These are phyloP conservation scores for Dromius quadrimaculatus DNA, from an alignment of 2,888 invertebrate species.

Conservation along the genomic window DNA sequence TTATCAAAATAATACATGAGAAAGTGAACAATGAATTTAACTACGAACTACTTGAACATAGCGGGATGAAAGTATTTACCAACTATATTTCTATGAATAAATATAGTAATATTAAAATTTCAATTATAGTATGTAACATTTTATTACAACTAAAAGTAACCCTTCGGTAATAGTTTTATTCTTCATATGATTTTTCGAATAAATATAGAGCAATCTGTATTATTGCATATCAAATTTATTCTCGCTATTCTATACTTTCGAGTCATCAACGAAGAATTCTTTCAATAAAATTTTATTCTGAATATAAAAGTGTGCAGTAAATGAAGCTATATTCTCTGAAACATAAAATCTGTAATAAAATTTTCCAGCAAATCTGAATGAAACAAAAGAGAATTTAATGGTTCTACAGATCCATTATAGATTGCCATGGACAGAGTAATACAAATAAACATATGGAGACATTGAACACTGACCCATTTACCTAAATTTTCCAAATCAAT, in stretches of 20 bases:
- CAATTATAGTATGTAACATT: no score
- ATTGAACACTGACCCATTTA: conserved; percentile 40
- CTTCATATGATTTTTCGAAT: no score
- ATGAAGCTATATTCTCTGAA: not conserved
- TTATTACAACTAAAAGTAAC: no score
- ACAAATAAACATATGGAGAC: conserved; percentile 21
- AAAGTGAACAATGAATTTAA: no score
- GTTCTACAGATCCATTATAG: not conserved
- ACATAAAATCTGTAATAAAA: conserved; percentile 11
- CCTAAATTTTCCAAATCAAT: conserved; percentile 39
- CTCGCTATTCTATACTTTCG: not conserved
- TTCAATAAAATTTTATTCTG: conserved; percentile 5
- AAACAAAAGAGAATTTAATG: not conserved
- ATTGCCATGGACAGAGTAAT: not conserved
- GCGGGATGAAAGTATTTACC: no score
- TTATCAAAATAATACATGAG: no score
- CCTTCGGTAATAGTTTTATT: no score
- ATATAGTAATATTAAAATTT: no score
- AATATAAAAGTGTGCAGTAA: not conserved
- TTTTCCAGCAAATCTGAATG: not conserved
- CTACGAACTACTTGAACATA: no score
- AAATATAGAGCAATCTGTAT: not conserved
- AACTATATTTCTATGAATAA: no score
- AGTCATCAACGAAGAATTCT: not conserved
- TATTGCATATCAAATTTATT: not conserved